phyloP scores from a whole-genome alignment of 2,797 vertebrate genomes.

The Labroides dimidiatus region DNA sequence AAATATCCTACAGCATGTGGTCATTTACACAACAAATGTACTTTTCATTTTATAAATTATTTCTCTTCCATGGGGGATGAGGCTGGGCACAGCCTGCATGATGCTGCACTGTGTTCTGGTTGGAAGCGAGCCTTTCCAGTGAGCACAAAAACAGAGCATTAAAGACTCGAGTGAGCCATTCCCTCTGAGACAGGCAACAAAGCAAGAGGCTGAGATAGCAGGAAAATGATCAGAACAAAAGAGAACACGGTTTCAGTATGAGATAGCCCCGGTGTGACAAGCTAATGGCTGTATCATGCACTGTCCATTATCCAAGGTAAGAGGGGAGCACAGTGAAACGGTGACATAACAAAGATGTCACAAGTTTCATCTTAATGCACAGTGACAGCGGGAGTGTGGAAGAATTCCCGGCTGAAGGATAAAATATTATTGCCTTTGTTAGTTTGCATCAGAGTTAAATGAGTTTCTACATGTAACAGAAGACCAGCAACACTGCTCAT shows the following conservation, averaged over 20 bases:
- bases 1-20: conserved; percentile 84
- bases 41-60: conserved; percentile 78
- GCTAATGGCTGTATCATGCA: conserved; percentile 68
- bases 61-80: conserved; percentile 65
- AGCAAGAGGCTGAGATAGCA: conserved; percentile 64
- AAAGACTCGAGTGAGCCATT: conserved; percentile 61
- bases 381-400: conserved; percentile 36
- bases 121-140: conserved; percentile 53
- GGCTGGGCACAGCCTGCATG: conserved; percentile 48
- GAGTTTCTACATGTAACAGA: too few species aligned
- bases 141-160: conserved; percentile 61
- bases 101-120: conserved; percentile 39
- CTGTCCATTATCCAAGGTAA: conserved; percentile 58
- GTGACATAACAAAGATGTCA: conserved; percentile 38
- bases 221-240: conserved; percentile 75
- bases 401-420: too few species aligned
- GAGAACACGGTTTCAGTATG: conserved; percentile 55
- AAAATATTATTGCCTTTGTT: too few species aligned
- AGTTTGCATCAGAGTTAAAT: too few species aligned
- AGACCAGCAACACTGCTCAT: too few species aligned
- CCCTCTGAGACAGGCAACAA: conserved; percentile 73
- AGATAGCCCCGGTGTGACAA: conserved; percentile 66
- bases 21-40: conserved; percentile 87
- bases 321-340: conserved; percentile 47
- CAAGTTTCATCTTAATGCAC: conserved; percentile 13